Base-by-base conservation (phyloP, 2,113 vertebrate species). In the Australoheros scitulus region DNA sequence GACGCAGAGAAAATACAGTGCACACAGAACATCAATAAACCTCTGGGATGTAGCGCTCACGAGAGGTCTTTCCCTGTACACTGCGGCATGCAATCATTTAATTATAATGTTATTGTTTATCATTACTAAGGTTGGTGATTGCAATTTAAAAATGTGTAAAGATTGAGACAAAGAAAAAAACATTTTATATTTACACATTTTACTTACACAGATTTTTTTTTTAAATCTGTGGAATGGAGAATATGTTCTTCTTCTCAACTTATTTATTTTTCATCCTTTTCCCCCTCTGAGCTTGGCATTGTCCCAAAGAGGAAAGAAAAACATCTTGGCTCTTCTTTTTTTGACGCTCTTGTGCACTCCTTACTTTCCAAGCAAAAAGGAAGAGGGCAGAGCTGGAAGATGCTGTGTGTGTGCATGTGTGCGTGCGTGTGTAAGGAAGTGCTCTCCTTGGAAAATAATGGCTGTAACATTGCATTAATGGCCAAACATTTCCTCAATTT, bases 371-470 rank as follows among this genome's bases (percentile, higher is more conserved):
- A 81, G 76, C 61, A 79, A 87, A 72, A 86, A 77, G 64, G 59
- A 90, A 90, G 78, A 82, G 76, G 65, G 57, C 75, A 76, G 80
- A 83, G 34, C 56, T 76, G 70, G 29, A 80, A 63, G 74, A 79
- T 6, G 36, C 61, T 17, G 56, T 84, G 55, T 74, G 65, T 36
- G 52, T 80, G 65, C 81, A 59, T 76, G 63, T 52, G 70, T 64
- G 72, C 64, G 68, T 60, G 79, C 80, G 72, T 79, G 60, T 77
- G 14, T 70, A 59, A 90, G 86, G 87, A 92, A 89, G 79, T 83
- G 79, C 88, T 89, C 82, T 83, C 83, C 79, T 86, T 76, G 78
- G 90, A 88, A 90, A 90, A 92, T 91, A 93, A 91, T 91, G 76
- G 75, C 83, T 79, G 79, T 77, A 81, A 84, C 83, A 80, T 87